phyloP scores from a whole-genome alignment of 2,113 vertebrate genomes.

The Origma solitaria region DNA sequence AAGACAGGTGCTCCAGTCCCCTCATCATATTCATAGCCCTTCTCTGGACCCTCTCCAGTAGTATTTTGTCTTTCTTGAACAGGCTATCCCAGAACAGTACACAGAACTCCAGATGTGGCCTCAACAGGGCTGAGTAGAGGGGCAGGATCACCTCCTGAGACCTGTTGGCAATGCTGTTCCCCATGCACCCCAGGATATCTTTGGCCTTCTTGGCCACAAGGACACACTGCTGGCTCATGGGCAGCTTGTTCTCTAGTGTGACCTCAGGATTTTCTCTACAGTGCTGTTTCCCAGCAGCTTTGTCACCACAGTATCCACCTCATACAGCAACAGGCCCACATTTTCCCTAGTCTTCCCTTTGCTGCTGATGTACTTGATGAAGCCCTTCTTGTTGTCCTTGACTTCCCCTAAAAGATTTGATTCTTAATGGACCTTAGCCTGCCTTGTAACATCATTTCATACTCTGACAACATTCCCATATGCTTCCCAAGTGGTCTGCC shows the following conservation, averaged over 20 bases:
- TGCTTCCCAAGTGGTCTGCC: rapidly evolving
- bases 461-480: background rate
- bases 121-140: background rate
- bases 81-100: background rate
- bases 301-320: background rate
- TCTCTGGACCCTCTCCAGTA: background rate
- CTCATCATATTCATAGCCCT: background rate
- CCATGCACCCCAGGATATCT: background rate
- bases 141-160: background rate
- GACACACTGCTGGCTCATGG: background rate
- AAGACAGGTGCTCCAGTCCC: background rate
- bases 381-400: background rate
- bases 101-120: background rate
- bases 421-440: background rate
- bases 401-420: background rate
- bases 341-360: background rate
- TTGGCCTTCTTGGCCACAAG: background rate
- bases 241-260: background rate
- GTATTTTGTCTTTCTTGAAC: background rate
- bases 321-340: background rate
- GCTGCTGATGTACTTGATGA: background rate
- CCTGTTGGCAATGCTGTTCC: background rate
- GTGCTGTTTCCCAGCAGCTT: background rate
- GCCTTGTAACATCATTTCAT: background rate
- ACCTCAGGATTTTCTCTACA: rapidly evolving